Base-by-base conservation (phyloP, 2,797 vertebrate genomes). In the Tolypeutes matacus region DNA sequence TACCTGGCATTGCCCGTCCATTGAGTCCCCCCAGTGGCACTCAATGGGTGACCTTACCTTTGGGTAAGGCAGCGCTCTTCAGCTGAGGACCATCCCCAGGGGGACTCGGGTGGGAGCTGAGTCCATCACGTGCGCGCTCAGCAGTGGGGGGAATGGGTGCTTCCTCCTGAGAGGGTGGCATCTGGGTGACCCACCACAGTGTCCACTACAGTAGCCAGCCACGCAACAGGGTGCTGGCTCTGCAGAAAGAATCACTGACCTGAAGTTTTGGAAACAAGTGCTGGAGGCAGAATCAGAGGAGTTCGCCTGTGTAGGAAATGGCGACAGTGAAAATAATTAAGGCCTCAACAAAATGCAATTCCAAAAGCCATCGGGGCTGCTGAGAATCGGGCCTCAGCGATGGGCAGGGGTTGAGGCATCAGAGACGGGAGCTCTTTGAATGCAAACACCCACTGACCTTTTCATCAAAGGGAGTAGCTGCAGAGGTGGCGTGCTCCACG, bases 381-480 rank as follows among this genome's bases (percentile, higher is more conserved):
- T 0, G 51, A 29, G 58, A 14, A 4, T 8, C 1, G 3, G 64
- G 25, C 77, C 39, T 46, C 23, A 21, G 75, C 2, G 7, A 46
- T 2, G 21, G 65, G 21, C 42, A 1, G 5, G 53, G 27, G 21
- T 1, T 5, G 53, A 56, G 27, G 76, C 34, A 0, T 60, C 53
- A 0, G 87, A 70, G 42, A 42, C 0, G 3, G 27, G 14, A 46
- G 67, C 49, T 60, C 60, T 73, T 20, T 69, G 91, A 34, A 62
- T 2, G 9, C 93, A 34, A 46, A 51, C 34, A 27, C 42, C n/a
- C 12, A 3, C 31, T 78, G 89, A 92, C 83, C 96, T 96, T 95
- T 91, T 60, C 83, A 46, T 93, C 64, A 34, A 51, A 82, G 27
- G 42, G 67, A 23, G 49, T 39, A 23, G 46, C 62, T 31, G 65